Evolutionary conservation across 2,888 invertebrate genomes (phyloP).

Genomic region (Cryptocephalus primarius): DNA sequence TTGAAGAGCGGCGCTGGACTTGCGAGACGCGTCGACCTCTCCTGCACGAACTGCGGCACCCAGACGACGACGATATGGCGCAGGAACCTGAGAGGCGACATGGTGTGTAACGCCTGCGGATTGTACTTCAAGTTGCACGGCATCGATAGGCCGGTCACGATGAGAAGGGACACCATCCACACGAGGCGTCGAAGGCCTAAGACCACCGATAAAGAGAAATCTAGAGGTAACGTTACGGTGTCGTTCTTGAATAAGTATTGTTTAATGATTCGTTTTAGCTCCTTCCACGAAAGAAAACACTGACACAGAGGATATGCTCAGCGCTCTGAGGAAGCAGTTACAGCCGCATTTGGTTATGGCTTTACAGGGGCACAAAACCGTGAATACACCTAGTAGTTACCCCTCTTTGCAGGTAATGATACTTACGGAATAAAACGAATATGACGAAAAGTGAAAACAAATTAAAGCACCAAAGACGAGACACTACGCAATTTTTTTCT

Average conservation of each 20-base stretch:
- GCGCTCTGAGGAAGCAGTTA: constrained; percentile 56
- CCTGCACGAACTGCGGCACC: constrained; percentile 96
- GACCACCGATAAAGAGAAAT: constrained; percentile 33
- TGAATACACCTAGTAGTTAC: constrained; percentile 18
- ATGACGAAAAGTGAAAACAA: too few species aligned
- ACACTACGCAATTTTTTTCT: too few species aligned
- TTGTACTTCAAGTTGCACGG: constrained; percentile 95
- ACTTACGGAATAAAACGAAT: constrained; percentile 1
- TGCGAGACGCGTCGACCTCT: constrained; percentile 64
- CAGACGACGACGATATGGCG: constrained; percentile 96
- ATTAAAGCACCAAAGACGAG: too few species aligned
- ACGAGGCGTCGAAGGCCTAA: constrained; percentile 82
- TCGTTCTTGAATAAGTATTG: too few species aligned
- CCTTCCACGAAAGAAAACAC: constrained; percentile 5
- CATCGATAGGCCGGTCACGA: constrained; percentile 84
- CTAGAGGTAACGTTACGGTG: constrained; percentile 6
- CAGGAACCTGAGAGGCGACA: constrained; percentile 90
- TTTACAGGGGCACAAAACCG: constrained; percentile 43
- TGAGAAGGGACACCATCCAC: constrained; percentile 94
- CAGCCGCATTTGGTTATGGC: constrained; percentile 61
- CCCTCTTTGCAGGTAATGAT: not conserved
- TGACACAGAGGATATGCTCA: constrained; percentile 52
- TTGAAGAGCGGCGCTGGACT: constrained; percentile 16
- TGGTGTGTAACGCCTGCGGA: constrained; percentile 98
- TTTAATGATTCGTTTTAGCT: too few species aligned